These are phyloP conservation scores for Sparus aurata DNA, from an alignment of 2,797 vertebrate genomes.

Conservation along the genomic window DNA sequence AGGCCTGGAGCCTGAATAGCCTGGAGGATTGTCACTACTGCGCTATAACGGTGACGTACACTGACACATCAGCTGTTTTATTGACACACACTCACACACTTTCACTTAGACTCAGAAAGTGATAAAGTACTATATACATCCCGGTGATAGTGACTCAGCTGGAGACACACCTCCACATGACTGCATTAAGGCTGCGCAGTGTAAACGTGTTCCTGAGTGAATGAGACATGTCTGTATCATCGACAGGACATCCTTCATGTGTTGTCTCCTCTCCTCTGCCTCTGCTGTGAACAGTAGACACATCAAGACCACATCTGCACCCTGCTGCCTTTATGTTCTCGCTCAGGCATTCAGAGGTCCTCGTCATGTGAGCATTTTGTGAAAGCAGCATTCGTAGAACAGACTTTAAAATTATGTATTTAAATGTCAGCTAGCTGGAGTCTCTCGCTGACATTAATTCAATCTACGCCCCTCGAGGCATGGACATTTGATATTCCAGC, in stretches of 20 bases:
- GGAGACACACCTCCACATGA: neutral
- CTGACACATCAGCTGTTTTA: conserved; percentile 6
- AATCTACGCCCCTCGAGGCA: neutral
- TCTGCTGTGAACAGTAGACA: neutral
- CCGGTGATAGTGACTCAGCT: neutral
- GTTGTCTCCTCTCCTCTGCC: neutral
- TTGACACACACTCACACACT: neutral
- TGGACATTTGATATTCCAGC: neutral
- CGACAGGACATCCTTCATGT: neutral
- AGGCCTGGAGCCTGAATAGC: neutral
- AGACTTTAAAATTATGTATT: neutral
- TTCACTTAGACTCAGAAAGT: neutral
- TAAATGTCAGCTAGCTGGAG: neutral
- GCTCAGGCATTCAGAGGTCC: neutral
- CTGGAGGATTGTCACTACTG: neutral
- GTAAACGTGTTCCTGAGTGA: neutral
- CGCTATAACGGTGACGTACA: conserved; percentile 5
- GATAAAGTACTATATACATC: neutral
- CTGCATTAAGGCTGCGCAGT: neutral
- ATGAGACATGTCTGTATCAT: neutral
- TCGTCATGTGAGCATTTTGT: too few species aligned
- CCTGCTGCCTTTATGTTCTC: neutral
- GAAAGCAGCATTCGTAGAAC: neutral
- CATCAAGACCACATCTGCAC: neutral
- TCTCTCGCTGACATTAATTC: neutral